Evolutionary conservation across 2,113 vertebrate species (phyloP).

Genomic region (Neogale vison): DNA sequence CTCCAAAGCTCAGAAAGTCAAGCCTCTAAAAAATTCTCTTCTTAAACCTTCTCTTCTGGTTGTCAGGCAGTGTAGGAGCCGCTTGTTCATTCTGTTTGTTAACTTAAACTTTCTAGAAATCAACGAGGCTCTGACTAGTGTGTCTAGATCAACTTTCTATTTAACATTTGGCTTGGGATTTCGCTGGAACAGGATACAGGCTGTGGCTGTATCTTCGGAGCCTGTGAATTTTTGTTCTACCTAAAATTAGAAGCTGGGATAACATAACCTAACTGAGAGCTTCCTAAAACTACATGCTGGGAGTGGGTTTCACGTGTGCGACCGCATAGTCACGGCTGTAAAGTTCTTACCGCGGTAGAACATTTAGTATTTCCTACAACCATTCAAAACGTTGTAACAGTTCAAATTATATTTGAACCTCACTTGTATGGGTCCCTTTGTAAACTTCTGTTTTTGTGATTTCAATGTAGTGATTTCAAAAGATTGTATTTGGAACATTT

Average conservation of each 20-base stretch:
- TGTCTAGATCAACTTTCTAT: constrained; percentile 47
- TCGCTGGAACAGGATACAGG: constrained; percentile 45
- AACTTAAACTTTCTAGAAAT: constrained; percentile 64
- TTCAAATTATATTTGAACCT: background rate
- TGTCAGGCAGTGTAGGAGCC: background rate
- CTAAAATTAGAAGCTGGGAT: constrained; percentile 40
- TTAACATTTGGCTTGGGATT: constrained; percentile 54
- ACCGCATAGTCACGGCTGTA: background rate
- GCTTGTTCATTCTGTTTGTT: constrained; percentile 58
- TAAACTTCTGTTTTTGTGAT: background rate
- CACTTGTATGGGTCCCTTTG: background rate
- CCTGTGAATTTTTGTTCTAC: constrained; percentile 43
- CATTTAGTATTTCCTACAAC: background rate
- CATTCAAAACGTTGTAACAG: background rate
- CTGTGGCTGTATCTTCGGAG: constrained; percentile 51
- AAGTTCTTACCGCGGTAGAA: constrained; percentile 16
- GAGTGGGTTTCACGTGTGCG: background rate
- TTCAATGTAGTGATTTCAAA: constrained; percentile 21
- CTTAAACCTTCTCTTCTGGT: constrained; percentile 11
- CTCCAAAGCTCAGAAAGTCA: constrained; percentile 14
- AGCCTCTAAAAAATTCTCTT: constrained; percentile 43
- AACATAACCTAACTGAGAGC: background rate
- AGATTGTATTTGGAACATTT: background rate
- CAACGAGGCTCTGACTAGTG: constrained; percentile 54
- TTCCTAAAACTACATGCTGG: background rate